These are phyloP conservation scores for Paedocypris micromegethes DNA, from an alignment of 2,797 vertebrate genomes.

Conservation along the genomic window DNA sequence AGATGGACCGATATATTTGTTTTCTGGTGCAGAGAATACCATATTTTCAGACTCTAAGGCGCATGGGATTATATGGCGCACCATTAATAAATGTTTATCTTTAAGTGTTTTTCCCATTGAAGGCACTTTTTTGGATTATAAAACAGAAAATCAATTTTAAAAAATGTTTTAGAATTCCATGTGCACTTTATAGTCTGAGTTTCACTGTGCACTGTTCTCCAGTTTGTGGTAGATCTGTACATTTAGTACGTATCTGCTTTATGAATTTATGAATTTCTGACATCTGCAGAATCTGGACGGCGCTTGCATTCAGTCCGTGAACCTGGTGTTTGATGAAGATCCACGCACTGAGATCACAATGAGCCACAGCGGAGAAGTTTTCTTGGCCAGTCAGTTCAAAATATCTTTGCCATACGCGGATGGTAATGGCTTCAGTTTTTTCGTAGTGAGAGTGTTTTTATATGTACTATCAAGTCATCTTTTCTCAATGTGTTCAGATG, in stretches of 20 bases:
- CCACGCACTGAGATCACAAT: constrained; percentile 86
- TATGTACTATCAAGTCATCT: neutral
- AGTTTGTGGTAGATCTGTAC: neutral
- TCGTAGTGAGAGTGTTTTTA: neutral
- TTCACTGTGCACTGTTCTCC: too few relatives aligned
- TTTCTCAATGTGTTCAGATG: constrained; percentile 62
- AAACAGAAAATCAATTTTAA: too few relatives aligned
- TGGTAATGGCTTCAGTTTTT: constrained; percentile 64
- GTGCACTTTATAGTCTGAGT: too few relatives aligned
- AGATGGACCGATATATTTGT: constrained; percentile 14
- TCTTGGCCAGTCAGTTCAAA: constrained; percentile 87
- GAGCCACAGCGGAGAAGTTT: constrained; percentile 85
- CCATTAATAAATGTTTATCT: too few relatives aligned
- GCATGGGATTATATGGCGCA: too few relatives aligned
- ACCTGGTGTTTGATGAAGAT: constrained; percentile 84
- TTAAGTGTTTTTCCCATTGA: too few relatives aligned
- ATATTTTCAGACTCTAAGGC: too few relatives aligned
- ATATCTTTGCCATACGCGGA: constrained; percentile 87
- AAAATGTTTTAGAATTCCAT: too few relatives aligned
- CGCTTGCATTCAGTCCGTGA: constrained; percentile 89
- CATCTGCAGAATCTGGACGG: constrained; percentile 84
- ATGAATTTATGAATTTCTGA: neutral
- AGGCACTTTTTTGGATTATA: too few relatives aligned
- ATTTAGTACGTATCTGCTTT: neutral
- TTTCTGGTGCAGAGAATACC: neutral